These are phyloP conservation scores for Leptopilina syphax DNA, from an alignment of 2,888 invertebrate species.

Conservation along the genomic window DNA sequence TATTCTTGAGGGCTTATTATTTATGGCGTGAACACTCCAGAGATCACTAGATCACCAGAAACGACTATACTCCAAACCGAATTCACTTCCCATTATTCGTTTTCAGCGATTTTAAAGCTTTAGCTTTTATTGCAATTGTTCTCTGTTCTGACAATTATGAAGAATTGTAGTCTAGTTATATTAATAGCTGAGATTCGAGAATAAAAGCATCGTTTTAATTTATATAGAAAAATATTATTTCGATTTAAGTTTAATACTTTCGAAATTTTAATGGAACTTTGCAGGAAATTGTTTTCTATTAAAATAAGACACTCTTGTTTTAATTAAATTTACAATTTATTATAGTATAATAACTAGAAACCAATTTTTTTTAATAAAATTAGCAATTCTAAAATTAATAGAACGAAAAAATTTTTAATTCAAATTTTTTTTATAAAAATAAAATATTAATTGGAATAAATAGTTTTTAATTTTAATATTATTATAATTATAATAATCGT, in stretches of 20 bases:
- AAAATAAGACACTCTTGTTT: no score
- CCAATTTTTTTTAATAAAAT: no score
- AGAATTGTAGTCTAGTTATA: neutral
- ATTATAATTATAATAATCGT: no score
- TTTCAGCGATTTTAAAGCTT: slow-evolving; percentile 45
- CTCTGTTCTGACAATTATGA: slow-evolving; percentile 16
- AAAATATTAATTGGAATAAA: no score
- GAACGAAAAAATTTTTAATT: no score
- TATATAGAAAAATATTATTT: neutral
- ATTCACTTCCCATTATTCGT: slow-evolving; percentile 50
- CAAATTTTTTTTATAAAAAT: no score
- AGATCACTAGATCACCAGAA: slow-evolving; percentile 35
- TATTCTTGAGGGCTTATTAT: slow-evolving; percentile 57
- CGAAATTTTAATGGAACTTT: neutral
- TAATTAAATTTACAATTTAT: no score
- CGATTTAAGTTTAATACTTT: neutral
- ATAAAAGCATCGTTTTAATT: neutral
- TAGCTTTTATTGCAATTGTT: slow-evolving; percentile 33
- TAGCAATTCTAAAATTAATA: no score
- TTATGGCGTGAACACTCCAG: slow-evolving; percentile 56
- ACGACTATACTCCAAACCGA: slow-evolving; percentile 38
- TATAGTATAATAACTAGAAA: no score
- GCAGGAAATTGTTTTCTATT: no score
- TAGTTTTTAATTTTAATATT: no score
- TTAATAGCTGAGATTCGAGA: neutral